phyloP scores from a whole-genome alignment of 2,113 vertebrate genomes.

The Archilochus colubris region DNA sequence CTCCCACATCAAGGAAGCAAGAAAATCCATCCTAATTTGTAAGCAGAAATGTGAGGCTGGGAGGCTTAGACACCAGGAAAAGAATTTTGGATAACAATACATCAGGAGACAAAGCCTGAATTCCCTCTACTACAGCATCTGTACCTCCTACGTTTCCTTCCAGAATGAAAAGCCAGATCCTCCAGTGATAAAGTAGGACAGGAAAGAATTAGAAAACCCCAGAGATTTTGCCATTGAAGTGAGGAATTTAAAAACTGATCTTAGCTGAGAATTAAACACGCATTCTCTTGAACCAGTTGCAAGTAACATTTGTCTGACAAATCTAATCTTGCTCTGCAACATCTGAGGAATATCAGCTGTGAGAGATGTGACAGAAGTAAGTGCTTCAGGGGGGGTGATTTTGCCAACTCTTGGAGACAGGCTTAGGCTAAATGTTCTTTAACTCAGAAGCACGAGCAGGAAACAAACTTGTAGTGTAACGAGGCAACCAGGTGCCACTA shows the following conservation, averaged over 20 bases:
- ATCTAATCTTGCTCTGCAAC: background rate
- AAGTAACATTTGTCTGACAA: background rate
- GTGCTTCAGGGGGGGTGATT: background rate
- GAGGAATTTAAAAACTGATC: background rate
- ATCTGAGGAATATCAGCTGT: background rate
- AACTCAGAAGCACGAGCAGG: background rate
- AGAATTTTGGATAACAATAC: background rate
- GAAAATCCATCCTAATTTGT: background rate
- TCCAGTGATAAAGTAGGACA: background rate
- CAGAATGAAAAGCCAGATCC: background rate
- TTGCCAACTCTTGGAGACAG: background rate
- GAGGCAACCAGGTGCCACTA: too few relatives aligned
- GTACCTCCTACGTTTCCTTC: background rate
- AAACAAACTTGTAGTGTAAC: background rate
- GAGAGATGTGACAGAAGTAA: background rate
- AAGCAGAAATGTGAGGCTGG: background rate
- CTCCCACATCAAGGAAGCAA: background rate
- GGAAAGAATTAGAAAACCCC: background rate
- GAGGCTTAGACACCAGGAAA: background rate
- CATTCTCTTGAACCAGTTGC: background rate
- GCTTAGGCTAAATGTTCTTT: background rate
- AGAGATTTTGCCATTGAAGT: background rate
- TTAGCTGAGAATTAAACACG: background rate
- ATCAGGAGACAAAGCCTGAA: background rate
- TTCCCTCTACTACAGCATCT: background rate